Conservation (phyloP, 2,797 vertebrate species). For the Amniataba percoides region DNA sequence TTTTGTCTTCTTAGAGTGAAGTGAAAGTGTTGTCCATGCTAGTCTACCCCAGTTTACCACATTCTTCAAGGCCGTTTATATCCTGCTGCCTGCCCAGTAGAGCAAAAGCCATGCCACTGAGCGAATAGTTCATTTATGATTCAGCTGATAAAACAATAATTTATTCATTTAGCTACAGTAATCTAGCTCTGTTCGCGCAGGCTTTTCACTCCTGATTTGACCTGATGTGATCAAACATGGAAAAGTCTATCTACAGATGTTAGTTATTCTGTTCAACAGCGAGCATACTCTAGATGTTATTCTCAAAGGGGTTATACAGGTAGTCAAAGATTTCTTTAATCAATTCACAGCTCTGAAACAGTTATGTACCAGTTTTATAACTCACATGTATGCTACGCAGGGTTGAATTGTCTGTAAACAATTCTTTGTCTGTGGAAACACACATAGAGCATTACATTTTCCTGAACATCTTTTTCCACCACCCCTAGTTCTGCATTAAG, state of each 20-base stretch:
- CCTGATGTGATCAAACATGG: neutral
- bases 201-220: neutral
- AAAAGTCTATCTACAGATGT: conserved; percentile 1
- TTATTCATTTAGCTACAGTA: conserved; percentile 37
- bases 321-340: no score
- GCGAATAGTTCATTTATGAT: conserved; percentile 43
- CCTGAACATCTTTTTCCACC: conserved; percentile 16
- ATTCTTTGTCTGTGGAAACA: neutral
- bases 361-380: neutral
- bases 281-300: neutral
- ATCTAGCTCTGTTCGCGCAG: neutral
- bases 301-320: no score
- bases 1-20: neutral
- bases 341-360: no score
- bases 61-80: conserved; percentile 28
- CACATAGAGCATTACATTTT: conserved; percentile 14
- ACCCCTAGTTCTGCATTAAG: conserved; percentile 16
- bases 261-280: neutral
- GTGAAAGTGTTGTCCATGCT: conserved; percentile 2
- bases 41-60: neutral
- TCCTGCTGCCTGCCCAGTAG: neutral
- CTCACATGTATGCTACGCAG: neutral
- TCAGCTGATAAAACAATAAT: conserved; percentile 36
- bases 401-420: neutral
- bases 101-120: conserved; percentile 4